Percentiles rank a stretch among this genome's conserved stretches.
These are phyloP conservation scores for Lordiphosa stackelbergi DNA, from an alignment of 1,140 invertebrate species.

Conservation along the genomic window DNA sequence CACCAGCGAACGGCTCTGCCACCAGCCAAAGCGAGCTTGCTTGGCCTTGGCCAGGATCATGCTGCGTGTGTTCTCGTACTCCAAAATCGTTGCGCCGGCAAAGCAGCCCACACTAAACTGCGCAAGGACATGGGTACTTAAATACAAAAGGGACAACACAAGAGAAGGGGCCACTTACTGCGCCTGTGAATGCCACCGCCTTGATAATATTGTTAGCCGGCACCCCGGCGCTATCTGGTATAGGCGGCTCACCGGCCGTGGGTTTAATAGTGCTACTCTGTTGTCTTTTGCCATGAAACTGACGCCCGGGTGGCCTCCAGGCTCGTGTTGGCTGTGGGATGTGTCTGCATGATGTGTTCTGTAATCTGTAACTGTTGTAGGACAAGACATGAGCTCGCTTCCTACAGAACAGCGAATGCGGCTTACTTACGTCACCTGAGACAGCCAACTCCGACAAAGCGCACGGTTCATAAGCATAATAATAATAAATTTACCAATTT, in stretches of 20 bases:
- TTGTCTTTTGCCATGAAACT: constrained; percentile 38
- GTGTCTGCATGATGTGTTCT: constrained; percentile 33
- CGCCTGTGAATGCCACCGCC: constrained; percentile 83
- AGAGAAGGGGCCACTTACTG: constrained; percentile 78
- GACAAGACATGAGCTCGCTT: background rate
- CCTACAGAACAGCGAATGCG: background rate
- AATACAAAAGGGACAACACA: background rate
- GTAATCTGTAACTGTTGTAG: constrained; percentile 44
- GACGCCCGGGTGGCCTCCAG: constrained; percentile 28
- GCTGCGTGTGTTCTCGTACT: constrained; percentile 89
- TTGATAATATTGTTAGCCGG: constrained; percentile 80
- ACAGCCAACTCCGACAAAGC: constrained; percentile 59
- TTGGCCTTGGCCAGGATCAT: constrained; percentile 81
- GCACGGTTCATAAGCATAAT: constrained; percentile 64
- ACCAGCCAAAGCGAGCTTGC: constrained; percentile 78
- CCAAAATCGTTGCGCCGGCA: constrained; percentile 88
- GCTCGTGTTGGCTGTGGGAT: constrained; percentile 12
- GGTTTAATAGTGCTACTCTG: constrained; percentile 50
- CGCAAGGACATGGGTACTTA: constrained; percentile 6
- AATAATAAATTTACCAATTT: constrained; percentile 46
- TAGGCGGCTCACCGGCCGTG: constrained; percentile 17
- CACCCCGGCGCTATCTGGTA: constrained; percentile 64
- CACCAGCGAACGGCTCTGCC: constrained; percentile 33
- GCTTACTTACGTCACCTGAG: constrained; percentile 69
- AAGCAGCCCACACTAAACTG: constrained; percentile 85